phyloP scores from a whole-genome alignment of 2,113 vertebrate genomes.

The Jacana jacana region DNA sequence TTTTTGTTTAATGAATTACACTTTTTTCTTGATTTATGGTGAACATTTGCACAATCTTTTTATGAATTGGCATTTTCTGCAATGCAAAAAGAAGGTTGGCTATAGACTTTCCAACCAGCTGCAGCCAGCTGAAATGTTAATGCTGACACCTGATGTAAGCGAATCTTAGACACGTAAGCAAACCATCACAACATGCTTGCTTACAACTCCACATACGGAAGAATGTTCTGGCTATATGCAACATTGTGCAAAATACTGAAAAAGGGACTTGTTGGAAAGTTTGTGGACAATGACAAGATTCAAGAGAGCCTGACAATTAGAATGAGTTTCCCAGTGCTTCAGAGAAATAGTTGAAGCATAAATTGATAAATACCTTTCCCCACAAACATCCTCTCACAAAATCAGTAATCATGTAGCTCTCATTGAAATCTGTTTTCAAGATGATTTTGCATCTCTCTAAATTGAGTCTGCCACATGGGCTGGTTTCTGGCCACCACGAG shows the following conservation, averaged over 20 bases:
- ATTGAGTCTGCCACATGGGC: background rate
- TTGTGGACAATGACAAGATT: background rate
- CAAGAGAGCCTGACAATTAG: background rate
- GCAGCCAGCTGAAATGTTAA: background rate
- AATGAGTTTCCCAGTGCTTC: background rate
- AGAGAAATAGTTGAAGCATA: background rate
- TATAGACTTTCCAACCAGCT: background rate
- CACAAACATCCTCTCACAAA: background rate
- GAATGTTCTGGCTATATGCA: background rate
- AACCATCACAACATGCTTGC: background rate
- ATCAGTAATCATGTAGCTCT: background rate
- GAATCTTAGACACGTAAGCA: background rate
- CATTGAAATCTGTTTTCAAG: background rate
- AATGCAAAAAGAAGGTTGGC: background rate
- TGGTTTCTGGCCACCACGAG: background rate
- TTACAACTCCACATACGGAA: background rate
- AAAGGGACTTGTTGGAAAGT: background rate
- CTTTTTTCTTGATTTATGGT: background rate
- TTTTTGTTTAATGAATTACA: background rate
- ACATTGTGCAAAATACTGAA: background rate
- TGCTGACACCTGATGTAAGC: background rate
- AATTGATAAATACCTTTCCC: background rate
- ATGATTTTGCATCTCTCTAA: background rate
- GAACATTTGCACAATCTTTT: background rate
- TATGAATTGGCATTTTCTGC: background rate